These are phyloP conservation scores for Diachasmimorpha longicaudata DNA, from an alignment of 1,140 invertebrate genomes.

Conservation along the genomic window DNA sequence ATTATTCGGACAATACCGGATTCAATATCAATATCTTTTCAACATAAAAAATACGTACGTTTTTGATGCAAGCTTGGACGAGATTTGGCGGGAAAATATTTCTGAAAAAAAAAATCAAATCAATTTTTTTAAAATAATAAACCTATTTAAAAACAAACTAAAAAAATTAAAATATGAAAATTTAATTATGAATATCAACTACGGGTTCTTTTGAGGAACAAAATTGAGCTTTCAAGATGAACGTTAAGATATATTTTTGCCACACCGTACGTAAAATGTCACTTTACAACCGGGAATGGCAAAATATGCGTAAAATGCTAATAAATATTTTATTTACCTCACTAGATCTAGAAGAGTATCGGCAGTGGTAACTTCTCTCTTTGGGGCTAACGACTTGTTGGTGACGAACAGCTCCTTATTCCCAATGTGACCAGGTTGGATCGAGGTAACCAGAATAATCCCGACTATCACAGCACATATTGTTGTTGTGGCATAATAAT, in stretches of 20 bases:
- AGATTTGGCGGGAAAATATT: conserved; percentile 94
- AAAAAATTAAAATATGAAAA: no score
- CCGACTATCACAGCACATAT: conserved; percentile 86
- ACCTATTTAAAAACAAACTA: no score
- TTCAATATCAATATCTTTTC: not conserved
- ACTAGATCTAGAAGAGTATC: conserved; percentile 94
- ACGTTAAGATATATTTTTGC: no score
- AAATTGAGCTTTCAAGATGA: not conserved
- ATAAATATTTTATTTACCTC: no score
- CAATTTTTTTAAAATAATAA: not conserved
- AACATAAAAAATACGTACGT: conserved; percentile 61
- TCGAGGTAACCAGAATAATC: conserved; percentile 83
- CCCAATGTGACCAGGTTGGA: conserved; percentile 75
- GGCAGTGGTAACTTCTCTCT: conserved; percentile 77
- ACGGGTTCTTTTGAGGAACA: no score
- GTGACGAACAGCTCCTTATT: not conserved
- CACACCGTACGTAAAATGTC: no score
- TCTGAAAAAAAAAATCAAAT: conserved; percentile 65
- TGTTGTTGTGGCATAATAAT: conserved; percentile 92
- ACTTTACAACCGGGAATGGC: no score
- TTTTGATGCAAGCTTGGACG: conserved; percentile 79
- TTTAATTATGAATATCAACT: no score
- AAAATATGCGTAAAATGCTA: no score
- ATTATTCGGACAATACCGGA: conserved; percentile 10
- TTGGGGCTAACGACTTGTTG: conserved; percentile 47